Evolutionary conservation across 2,113 vertebrate genomes (phyloP).

Genomic region (Okapia johnstoni): DNA sequence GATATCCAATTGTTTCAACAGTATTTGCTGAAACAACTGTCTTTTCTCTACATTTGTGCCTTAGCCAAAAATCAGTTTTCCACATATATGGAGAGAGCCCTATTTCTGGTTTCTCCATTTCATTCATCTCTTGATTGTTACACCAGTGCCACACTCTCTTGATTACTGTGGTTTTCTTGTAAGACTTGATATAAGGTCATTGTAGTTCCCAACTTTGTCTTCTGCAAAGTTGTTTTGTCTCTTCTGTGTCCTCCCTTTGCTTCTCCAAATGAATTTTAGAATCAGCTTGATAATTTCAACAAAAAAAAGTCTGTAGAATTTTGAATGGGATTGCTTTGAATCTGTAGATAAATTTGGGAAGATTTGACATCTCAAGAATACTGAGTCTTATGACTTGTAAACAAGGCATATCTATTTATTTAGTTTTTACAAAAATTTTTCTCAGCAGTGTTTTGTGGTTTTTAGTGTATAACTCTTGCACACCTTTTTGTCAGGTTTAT

Average conservation of each 20-base stretch:
- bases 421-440: not conserved
- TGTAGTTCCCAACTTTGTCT: not conserved
- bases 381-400: not conserved
- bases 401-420: not conserved
- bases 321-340: not conserved
- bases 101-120: not conserved
- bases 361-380: not conserved
- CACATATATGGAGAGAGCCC: fast-evolving
- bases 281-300: not conserved
- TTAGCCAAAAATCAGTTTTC: not conserved
- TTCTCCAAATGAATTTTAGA: not conserved
- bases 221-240: not conserved
- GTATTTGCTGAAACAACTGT: not conserved
- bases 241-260: not conserved
- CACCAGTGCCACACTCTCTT: not conserved
- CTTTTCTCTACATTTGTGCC: not conserved
- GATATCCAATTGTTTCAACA: not conserved
- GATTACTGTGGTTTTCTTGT: not conserved
- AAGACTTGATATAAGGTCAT: not conserved
- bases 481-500: not conserved
- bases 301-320: not conserved
- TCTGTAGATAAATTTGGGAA: not conserved
- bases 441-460: not conserved
- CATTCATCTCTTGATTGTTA: not conserved
- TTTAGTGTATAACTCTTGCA: not conserved